These are phyloP conservation scores for Pollenia griseotomentosa DNA, from an alignment of 2,888 invertebrate genomes.

Conservation along the genomic window DNA sequence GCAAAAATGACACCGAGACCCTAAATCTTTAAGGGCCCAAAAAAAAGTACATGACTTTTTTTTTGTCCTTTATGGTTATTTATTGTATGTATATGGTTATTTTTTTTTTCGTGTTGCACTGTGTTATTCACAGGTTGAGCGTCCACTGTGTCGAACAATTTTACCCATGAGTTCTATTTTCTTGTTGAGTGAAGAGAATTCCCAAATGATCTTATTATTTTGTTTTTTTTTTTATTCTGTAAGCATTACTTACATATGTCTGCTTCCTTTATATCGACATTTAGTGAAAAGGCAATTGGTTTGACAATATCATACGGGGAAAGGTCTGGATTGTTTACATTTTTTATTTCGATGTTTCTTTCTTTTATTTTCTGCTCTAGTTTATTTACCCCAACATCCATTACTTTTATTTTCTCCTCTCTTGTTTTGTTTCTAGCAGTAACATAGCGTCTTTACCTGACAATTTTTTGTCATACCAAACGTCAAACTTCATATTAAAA, in stretches of 20 bases:
- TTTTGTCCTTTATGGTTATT: too few species aligned
- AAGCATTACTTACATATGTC: neutral
- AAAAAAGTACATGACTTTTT: too few species aligned
- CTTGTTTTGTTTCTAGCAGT: too few species aligned
- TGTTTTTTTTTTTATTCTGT: neutral
- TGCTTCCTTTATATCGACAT: neutral
- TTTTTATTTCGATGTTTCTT: too few species aligned
- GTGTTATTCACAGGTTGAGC: constrained; percentile 3
- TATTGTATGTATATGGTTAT: too few species aligned
- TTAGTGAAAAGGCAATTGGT: neutral
- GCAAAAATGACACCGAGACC: too few species aligned
- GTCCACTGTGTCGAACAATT: neutral
- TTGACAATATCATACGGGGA: neutral
- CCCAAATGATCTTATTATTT: constrained; percentile 1
- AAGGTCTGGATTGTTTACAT: neutral
- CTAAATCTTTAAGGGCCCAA: too few species aligned
- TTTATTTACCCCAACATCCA: constrained; percentile 4
- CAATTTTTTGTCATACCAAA: too few species aligned
- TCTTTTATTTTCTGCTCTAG: neutral
- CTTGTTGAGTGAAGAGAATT: neutral
- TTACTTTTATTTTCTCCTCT: neutral
- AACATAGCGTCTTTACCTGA: too few species aligned
- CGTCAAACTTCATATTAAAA: too few species aligned
- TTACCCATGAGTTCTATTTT: neutral
- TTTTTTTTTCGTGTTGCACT: too few species aligned